These are phyloP conservation scores for Ips typographus DNA, from an alignment of 1,140 invertebrate species.

Conservation along the genomic window DNA sequence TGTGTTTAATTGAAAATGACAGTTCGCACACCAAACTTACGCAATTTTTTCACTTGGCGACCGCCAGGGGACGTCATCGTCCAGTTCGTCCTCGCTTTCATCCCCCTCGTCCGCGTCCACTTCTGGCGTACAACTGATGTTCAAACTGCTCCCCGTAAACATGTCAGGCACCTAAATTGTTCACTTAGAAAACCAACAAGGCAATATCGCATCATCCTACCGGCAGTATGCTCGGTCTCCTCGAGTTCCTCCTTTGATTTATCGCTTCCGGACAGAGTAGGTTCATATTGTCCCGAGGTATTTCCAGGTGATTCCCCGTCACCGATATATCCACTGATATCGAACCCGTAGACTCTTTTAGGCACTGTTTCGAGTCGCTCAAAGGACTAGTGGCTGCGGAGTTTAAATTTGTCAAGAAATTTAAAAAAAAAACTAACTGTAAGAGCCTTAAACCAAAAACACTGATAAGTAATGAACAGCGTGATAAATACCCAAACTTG, in stretches of 20 bases:
- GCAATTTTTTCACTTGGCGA: conserved; percentile 87
- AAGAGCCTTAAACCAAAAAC: no score
- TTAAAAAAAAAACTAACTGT: no score
- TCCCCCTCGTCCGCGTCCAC: conserved; percentile 69
- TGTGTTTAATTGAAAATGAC: no score
- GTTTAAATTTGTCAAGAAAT: no score
- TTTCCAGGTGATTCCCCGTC: conserved; percentile 75
- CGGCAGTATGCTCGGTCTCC: conserved; percentile 81
- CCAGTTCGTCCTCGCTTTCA: conserved; percentile 84
- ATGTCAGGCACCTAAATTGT: conserved; percentile 65
- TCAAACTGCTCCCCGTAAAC: conserved; percentile 75
- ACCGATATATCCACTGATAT: conserved; percentile 59
- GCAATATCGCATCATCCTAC: conserved; percentile 52
- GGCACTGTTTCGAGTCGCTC: conserved; percentile 62
- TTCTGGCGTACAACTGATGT: conserved; percentile 63
- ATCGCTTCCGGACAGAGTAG: conserved; percentile 77
- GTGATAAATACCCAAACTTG: no score
- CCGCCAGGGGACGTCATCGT: conserved; percentile 86
- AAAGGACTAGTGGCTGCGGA: conserved; percentile 44
- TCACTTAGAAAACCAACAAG: neutral
- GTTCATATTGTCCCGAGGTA: conserved; percentile 78
- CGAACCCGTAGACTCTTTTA: conserved; percentile 63
- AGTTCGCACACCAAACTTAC: conserved; percentile 61
- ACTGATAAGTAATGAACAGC: no score
- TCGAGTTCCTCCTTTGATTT: conserved; percentile 75